phyloP scores from a whole-genome alignment of 2,113 vertebrate species.

The Ancistrus triradiatus region DNA sequence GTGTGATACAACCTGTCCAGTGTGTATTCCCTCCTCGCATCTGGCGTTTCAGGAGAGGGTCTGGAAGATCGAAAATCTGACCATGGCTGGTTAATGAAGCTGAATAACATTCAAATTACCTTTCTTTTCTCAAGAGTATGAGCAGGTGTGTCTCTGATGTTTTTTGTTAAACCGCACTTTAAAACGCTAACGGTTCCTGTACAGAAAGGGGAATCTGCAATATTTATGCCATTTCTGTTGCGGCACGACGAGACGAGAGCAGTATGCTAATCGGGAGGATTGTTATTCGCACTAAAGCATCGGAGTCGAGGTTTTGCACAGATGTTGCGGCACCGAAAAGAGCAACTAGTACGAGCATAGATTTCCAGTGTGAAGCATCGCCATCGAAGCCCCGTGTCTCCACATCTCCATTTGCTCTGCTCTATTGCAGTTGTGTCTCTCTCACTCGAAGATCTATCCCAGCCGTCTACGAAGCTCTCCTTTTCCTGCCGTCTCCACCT shows the following conservation, averaged over 20 bases:
- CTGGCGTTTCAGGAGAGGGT: no score
- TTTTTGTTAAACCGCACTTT: no score
- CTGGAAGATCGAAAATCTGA: no score
- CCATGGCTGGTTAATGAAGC: no score
- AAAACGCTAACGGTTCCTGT: neutral
- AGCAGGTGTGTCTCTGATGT: no score
- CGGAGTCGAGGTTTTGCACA: neutral
- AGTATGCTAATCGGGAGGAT: constrained; percentile 1
- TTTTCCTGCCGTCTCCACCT: neutral
- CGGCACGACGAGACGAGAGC: neutral
- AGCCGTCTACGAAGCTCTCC: constrained; percentile 14
- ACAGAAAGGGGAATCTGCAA: neutral
- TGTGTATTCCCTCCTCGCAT: no score
- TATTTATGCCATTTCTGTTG: neutral
- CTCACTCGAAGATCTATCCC: constrained; percentile 17
- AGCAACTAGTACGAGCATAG: neutral
- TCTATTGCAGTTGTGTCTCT: constrained; percentile 3
- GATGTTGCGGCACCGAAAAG: neutral
- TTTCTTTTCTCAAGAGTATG: no score
- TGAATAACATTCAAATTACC: no score
- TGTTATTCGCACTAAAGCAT: neutral
- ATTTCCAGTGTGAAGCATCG: neutral
- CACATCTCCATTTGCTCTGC: constrained; percentile 1
- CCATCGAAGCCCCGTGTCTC: neutral
- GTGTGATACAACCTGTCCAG: no score